phyloP scores from a whole-genome alignment of 2,797 vertebrate genomes.

The Crax fasciolata region DNA sequence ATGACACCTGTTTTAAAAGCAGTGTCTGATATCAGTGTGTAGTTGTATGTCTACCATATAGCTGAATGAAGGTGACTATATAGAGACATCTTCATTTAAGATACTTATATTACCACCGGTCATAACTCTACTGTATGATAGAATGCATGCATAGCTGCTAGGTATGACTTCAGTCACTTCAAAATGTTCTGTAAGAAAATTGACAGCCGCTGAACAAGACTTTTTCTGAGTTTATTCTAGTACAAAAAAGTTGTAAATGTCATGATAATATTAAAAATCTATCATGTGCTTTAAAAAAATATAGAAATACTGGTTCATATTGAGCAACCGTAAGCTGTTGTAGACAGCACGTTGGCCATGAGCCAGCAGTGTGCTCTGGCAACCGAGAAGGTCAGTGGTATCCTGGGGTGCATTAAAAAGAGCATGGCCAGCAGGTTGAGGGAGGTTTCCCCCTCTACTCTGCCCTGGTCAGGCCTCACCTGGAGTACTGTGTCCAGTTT shows the following conservation, averaged over 20 bases:
- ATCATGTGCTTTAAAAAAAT: background rate
- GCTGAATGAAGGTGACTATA: background rate
- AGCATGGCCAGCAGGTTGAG: too few species aligned
- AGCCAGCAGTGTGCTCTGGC: too few species aligned
- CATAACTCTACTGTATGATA: background rate
- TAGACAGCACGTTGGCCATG: too few species aligned
- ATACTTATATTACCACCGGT: background rate
- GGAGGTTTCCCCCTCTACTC: too few species aligned
- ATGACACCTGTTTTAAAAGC: conserved; percentile 57
- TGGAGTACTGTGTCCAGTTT: too few species aligned
- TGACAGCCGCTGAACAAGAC: background rate
- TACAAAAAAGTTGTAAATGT: background rate
- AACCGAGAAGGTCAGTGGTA: too few species aligned
- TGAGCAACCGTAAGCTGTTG: background rate
- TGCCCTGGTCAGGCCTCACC: too few species aligned
- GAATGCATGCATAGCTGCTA: background rate
- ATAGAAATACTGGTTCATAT: background rate
- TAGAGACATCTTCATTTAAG: conserved; percentile 14
- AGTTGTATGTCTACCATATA: conserved; percentile 15
- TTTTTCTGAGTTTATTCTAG: background rate
- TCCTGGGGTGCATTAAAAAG: too few species aligned
- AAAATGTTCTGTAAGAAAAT: background rate
- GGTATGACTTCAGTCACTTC: background rate
- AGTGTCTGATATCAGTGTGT: background rate
- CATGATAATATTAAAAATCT: background rate